Evolutionary conservation across 1,140 invertebrate genomes (phyloP).

Genomic region (Drusus annulatus): DNA sequence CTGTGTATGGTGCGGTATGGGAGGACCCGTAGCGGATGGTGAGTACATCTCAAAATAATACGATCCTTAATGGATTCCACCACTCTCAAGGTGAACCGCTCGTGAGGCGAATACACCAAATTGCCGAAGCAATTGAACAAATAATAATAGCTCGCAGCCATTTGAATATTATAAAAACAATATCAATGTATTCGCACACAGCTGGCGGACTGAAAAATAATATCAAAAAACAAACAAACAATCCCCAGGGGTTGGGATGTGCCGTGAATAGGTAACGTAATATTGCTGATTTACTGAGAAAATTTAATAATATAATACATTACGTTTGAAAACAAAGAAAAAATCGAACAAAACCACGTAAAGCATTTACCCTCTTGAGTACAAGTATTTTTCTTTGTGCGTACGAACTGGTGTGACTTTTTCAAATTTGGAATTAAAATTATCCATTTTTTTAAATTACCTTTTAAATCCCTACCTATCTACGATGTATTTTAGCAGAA

Average conservation of each 20-base stretch:
- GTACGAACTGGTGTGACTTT: too few relatives aligned
- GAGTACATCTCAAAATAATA: neutral
- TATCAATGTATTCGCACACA: neutral
- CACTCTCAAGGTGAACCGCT: conserved; percentile 25
- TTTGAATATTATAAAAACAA: neutral
- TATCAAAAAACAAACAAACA: neutral
- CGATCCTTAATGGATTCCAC: conserved; percentile 5
- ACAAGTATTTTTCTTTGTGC: too few relatives aligned
- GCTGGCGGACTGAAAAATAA: neutral
- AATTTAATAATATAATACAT: neutral
- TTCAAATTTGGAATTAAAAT: too few relatives aligned
- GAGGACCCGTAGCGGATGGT: neutral
- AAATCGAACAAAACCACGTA: neutral
- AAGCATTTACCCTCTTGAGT: too few relatives aligned
- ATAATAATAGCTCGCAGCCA: neutral
- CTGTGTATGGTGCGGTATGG: neutral
- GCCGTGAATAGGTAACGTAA: neutral
- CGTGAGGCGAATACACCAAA: conserved; percentile 9
- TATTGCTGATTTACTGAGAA: neutral
- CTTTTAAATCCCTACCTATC: too few relatives aligned
- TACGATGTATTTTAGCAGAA: too few relatives aligned
- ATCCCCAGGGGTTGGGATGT: too few relatives aligned
- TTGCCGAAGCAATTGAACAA: neutral
- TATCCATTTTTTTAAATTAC: too few relatives aligned
- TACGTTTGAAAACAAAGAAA: neutral